These are phyloP conservation scores for Phodopus roborovskii DNA, from an alignment of 2,113 vertebrate species.

Conservation along the genomic window DNA sequence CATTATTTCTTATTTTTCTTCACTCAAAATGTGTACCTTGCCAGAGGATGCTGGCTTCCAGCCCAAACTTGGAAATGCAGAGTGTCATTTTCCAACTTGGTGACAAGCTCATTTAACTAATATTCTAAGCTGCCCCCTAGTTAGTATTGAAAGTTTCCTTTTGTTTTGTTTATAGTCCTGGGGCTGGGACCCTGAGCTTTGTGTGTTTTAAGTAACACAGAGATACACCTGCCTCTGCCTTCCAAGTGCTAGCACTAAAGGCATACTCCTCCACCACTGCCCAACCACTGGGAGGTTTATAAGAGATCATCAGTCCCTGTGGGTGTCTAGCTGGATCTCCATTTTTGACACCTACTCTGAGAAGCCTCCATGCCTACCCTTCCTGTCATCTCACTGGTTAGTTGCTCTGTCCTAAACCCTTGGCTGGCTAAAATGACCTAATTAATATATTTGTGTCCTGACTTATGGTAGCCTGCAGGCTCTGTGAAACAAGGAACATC, in stretches of 20 bases:
- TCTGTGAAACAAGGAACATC: not conserved
- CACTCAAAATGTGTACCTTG: not conserved
- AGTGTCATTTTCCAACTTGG: not conserved
- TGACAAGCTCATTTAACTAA: too few species aligned
- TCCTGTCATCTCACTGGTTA: not conserved
- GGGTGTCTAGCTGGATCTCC: too few species aligned
- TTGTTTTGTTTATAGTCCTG: not conserved
- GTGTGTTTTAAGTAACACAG: not conserved
- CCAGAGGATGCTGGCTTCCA: not conserved
- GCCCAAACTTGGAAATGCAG: not conserved
- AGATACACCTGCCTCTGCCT: not conserved
- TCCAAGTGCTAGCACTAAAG: not conserved
- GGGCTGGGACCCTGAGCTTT: not conserved
- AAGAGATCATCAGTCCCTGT: accelerated
- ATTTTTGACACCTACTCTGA: not conserved
- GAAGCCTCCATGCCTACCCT: not conserved
- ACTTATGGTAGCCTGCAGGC: accelerated
- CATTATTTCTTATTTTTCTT: not conserved
- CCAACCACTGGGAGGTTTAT: not conserved
- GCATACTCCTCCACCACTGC: not conserved
- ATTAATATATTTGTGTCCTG: not conserved
- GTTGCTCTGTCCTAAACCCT: not conserved
- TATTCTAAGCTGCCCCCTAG: not conserved
- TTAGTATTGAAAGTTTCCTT: not conserved
- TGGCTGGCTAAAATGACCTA: not conserved